These are phyloP conservation scores for Siphamia tubifer DNA, from an alignment of 2,113 vertebrate genomes.

Conservation along the genomic window DNA sequence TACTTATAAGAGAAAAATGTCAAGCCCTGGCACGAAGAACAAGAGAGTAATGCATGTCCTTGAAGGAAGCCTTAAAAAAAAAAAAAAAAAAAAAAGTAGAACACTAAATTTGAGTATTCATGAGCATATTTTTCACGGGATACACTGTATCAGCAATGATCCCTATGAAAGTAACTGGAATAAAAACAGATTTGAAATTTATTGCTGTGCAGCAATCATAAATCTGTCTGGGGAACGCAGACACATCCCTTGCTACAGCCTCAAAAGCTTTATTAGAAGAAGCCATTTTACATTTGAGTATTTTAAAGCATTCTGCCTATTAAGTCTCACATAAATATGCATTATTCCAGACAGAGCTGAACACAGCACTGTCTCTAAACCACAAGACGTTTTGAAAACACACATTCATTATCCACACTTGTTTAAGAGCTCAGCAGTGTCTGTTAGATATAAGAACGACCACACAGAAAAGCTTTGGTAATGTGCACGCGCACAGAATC, in stretches of 20 bases:
- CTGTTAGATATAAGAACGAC: conserved; percentile 52
- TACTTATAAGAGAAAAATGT: conserved; percentile 24
- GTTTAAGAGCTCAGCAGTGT: conserved; percentile 60
- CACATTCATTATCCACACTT: conserved; percentile 60
- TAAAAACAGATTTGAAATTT: conserved; percentile 76
- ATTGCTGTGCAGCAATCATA: conserved; percentile 64
- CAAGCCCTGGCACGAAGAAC: neutral
- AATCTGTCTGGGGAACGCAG: conserved; percentile 68
- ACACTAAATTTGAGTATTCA: conserved; percentile 68
- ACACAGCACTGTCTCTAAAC: conserved; percentile 24
- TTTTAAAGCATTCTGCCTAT: conserved; percentile 70
- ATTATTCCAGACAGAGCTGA: conserved; percentile 57
- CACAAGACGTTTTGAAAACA: conserved; percentile 55
- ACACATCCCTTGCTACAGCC: conserved; percentile 62
- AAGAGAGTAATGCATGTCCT: conserved; percentile 24
- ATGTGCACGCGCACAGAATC: neutral
- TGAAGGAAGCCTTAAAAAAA: conserved; percentile 14
- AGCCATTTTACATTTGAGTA: conserved; percentile 66
- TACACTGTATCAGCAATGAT: conserved; percentile 68
- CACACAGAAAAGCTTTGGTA: conserved; percentile 18
- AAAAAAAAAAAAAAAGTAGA: conserved; percentile 20
- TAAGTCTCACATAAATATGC: conserved; percentile 79
- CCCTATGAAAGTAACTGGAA: conserved; percentile 72
- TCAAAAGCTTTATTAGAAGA: conserved; percentile 75
- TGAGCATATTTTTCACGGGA: conserved; percentile 56